Evolutionary conservation across 1,140 invertebrate species (phyloP).

Genomic region (Dysdera silvatica): DNA sequence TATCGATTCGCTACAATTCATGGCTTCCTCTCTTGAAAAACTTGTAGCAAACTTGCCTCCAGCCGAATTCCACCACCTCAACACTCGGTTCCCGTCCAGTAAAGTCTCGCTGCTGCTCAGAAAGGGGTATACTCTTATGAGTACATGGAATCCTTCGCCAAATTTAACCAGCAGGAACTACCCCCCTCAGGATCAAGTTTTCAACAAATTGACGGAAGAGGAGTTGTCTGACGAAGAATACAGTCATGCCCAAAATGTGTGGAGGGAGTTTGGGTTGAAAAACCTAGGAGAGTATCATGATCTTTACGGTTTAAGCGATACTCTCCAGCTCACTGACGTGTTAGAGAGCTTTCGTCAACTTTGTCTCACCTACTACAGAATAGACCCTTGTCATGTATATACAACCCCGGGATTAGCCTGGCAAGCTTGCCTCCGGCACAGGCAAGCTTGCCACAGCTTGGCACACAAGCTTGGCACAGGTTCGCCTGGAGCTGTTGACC

Average conservation of each 20-base stretch:
- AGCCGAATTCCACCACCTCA: background rate
- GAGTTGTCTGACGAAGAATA: background rate
- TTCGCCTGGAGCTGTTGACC: too few species aligned
- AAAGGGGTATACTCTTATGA: background rate
- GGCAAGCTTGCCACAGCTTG: too few species aligned
- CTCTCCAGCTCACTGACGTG: background rate
- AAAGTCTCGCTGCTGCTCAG: background rate
- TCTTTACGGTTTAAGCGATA: background rate
- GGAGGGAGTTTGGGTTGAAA: background rate
- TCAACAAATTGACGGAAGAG: background rate
- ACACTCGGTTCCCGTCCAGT: background rate
- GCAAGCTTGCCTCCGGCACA: background rate
- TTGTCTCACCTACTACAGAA: background rate
- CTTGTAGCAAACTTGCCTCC: background rate
- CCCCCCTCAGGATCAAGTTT: background rate
- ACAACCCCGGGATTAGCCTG: background rate
- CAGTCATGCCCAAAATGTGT: background rate
- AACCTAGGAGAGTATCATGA: slow-evolving; percentile 3
- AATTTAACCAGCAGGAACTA: background rate
- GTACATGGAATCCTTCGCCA: background rate
- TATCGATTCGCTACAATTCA: background rate
- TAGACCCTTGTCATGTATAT: background rate
- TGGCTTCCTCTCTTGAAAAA: background rate
- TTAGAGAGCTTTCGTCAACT: background rate
- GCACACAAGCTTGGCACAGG: too few species aligned